Evolutionary conservation across 2,888 invertebrate genomes (phyloP).

Genomic region (Minunthozetes semirufus): DNA sequence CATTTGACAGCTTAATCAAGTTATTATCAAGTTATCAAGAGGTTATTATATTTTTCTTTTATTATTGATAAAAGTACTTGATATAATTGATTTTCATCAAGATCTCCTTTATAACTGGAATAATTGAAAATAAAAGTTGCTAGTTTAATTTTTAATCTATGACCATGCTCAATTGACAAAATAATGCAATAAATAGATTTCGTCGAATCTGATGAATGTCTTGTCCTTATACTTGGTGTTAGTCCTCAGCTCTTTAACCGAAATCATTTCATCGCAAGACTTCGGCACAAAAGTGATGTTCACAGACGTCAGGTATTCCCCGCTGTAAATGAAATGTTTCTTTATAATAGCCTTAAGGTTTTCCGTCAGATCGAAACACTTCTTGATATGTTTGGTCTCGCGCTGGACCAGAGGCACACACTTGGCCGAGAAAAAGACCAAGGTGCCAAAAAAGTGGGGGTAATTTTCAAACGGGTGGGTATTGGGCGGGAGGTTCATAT

Average conservation of each 20-base stretch:
- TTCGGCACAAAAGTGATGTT: not conserved
- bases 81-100: too few relatives aligned
- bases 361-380: not conserved
- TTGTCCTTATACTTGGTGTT: not conserved
- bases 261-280: not conserved
- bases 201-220: not conserved
- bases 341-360: not conserved
- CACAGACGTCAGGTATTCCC: not conserved
- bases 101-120: too few relatives aligned
- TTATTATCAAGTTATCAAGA: too few relatives aligned
- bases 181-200: not conserved
- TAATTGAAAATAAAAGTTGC: too few relatives aligned
- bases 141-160: too few relatives aligned
- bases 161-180: not conserved
- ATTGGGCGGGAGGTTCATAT: not conserved
- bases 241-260: not conserved
- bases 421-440: not conserved
- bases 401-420: not conserved
- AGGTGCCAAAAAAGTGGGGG: not conserved
- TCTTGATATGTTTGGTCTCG: not conserved
- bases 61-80: too few relatives aligned
- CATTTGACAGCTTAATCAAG: too few relatives aligned
- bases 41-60: too few relatives aligned
- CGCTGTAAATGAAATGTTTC: not conserved
- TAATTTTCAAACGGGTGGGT: not conserved